Conservation (phyloP, 64 coral and sea anemone species). For the Montipora capricornis region DNA sequence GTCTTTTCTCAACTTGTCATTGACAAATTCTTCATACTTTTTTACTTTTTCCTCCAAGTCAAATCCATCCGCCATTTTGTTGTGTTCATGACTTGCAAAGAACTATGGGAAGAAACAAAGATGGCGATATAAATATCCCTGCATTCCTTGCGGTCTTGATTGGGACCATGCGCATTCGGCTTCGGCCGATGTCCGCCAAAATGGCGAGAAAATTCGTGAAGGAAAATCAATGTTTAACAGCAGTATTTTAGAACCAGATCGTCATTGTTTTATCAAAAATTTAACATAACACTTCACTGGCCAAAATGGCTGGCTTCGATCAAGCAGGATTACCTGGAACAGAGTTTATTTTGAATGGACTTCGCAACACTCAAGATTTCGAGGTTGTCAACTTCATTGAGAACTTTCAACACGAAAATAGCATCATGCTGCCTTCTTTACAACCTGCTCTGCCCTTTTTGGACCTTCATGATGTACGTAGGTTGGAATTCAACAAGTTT, state of each 20-base stretch:
- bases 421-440: conserved; percentile 92
- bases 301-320: conserved; percentile 96
- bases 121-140: conserved; percentile 96
- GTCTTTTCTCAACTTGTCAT: conserved; percentile 88
- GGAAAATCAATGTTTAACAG: conserved; percentile 54
- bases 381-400: conserved; percentile 83
- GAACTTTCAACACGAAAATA: conserved; percentile 97
- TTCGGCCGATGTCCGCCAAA: conserved; percentile 99
- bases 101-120: conserved; percentile 56
- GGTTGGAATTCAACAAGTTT: conserved; percentile 89
- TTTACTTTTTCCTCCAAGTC: conserved; percentile 74
- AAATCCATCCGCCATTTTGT: conserved; percentile 85
- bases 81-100: neutral
- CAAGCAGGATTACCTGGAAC: conserved; percentile 93
- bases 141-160: conserved; percentile 67
- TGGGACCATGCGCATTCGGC: conserved; percentile 99
- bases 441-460: conserved; percentile 96
- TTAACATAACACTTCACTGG: conserved; percentile 32
- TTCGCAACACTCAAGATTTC: conserved; percentile 72
- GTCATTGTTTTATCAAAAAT: neutral
- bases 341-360: conserved; percentile 87
- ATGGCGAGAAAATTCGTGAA: conserved; percentile 83
- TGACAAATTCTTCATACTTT: conserved; percentile 93
- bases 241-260: neutral
- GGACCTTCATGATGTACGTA: conserved; percentile 88